These are phyloP conservation scores for Enteromius unitaeniatus DNA, from an alignment of 2,797 vertebrate species.

Conservation along the genomic window DNA sequence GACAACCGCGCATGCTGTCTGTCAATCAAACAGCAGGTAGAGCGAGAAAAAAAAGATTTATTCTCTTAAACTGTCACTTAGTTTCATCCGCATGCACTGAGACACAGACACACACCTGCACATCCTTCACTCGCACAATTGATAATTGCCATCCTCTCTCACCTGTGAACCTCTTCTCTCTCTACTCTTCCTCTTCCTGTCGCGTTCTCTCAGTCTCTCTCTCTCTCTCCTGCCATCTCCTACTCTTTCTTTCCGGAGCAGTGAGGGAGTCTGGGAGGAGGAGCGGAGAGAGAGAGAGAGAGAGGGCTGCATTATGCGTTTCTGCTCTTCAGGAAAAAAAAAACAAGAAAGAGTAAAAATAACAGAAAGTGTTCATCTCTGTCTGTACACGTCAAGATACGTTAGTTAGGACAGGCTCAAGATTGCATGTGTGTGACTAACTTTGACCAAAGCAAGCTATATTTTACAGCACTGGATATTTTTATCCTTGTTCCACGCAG, in stretches of 20 bases:
- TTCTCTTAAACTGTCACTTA: slow-evolving; percentile 29
- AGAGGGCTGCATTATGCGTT: slow-evolving; percentile 1
- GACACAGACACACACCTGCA: slow-evolving; percentile 44
- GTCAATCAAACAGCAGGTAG: slow-evolving; percentile 8
- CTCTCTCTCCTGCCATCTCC: slow-evolving; percentile 4
- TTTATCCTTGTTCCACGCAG: not conserved
- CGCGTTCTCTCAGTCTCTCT: not conserved
- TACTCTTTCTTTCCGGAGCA: slow-evolving; percentile 20
- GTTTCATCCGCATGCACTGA: slow-evolving; percentile 39
- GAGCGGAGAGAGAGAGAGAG: slow-evolving; percentile 49
- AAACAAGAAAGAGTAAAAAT: not conserved
- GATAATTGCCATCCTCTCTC: slow-evolving; percentile 44
- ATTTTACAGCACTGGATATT: slow-evolving; percentile 9
- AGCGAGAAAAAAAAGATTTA: not conserved
- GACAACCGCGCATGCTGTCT: not conserved
- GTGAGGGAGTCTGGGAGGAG: slow-evolving; percentile 8
- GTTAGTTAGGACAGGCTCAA: not conserved
- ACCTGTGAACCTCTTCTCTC: slow-evolving; percentile 44
- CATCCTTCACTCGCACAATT: slow-evolving; percentile 35
- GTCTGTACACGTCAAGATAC: not conserved
- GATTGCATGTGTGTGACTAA: not conserved
- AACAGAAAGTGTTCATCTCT: not conserved
- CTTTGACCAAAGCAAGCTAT: not conserved
- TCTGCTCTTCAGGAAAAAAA: slow-evolving; percentile 20
- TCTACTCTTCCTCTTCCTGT: slow-evolving; percentile 26